Evolutionary conservation across 1,140 invertebrate genomes (phyloP).

Genomic region (Parapsyche elsis): DNA sequence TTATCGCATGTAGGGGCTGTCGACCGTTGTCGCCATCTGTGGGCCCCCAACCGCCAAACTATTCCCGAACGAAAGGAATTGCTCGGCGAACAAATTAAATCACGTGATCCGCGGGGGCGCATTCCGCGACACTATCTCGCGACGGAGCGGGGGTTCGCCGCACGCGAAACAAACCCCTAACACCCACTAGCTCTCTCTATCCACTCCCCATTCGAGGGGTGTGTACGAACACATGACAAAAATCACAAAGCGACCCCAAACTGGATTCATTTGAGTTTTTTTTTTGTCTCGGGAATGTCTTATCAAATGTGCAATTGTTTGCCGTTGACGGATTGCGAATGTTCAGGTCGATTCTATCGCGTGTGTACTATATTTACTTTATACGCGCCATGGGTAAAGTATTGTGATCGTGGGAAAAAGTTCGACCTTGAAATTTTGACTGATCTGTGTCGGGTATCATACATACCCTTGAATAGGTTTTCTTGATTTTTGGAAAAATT

Average conservation of each 20-base stretch:
- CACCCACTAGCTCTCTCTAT: background rate
- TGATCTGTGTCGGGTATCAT: too few species aligned
- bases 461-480: too few species aligned
- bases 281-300: too few species aligned
- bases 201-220: background rate
- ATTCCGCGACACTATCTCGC: slow-evolving; percentile 18
- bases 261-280: too few species aligned
- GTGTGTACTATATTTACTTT: too few species aligned
- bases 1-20: background rate
- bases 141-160: background rate
- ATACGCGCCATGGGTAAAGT: too few species aligned
- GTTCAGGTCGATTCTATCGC: too few species aligned
- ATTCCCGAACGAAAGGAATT: slow-evolving; percentile 32
- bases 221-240: background rate
- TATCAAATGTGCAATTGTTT: too few species aligned
- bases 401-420: too few species aligned
- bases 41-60: slow-evolving; percentile 14
- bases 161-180: background rate
- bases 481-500: too few species aligned
- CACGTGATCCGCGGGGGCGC: slow-evolving; percentile 20
- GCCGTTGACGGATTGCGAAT: too few species aligned
- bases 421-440: too few species aligned
- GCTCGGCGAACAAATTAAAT: slow-evolving; percentile 28
- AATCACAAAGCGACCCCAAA: background rate
- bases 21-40: slow-evolving; percentile 1